Evolutionary conservation across 2,797 vertebrate species (phyloP).

Genomic region (Sebastes glaucus): DNA sequence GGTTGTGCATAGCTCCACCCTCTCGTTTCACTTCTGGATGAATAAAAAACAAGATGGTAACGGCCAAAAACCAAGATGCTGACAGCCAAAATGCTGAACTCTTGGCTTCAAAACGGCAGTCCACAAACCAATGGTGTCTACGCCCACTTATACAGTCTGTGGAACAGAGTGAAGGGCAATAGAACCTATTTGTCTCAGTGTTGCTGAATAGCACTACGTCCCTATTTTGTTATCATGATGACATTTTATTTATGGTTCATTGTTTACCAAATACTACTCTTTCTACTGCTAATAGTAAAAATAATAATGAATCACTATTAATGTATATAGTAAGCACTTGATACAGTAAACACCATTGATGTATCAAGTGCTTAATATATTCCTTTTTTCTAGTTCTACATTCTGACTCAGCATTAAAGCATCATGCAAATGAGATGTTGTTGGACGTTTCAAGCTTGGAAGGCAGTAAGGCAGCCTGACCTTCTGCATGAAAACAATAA

Average conservation of each 20-base stretch:
- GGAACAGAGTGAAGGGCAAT: not conserved
- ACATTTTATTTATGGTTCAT: not conserved
- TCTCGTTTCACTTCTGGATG: no score
- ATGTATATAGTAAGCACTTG: not conserved
- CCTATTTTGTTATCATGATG: not conserved
- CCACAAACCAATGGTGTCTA: not conserved
- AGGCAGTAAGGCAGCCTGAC: not conserved
- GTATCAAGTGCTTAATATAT: not conserved
- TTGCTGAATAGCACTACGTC: not conserved
- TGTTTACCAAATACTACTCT: not conserved
- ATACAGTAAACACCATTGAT: not conserved
- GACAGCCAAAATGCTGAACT: not conserved
- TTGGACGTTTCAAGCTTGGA: not conserved
- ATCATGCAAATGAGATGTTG: not conserved
- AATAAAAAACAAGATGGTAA: not conserved
- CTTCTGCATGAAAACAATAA: not conserved
- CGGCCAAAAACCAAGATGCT: not conserved
- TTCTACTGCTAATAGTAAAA: not conserved
- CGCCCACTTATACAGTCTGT: not conserved
- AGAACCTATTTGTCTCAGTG: not conserved
- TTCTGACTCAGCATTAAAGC: not conserved
- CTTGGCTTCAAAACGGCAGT: not conserved
- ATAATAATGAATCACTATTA: no score
- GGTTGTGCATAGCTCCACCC: no score
- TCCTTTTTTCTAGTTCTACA: not conserved